These are phyloP conservation scores for Crocodylus rhombifer DNA, from an alignment of 2,797 vertebrate genomes.

Conservation along the genomic window DNA sequence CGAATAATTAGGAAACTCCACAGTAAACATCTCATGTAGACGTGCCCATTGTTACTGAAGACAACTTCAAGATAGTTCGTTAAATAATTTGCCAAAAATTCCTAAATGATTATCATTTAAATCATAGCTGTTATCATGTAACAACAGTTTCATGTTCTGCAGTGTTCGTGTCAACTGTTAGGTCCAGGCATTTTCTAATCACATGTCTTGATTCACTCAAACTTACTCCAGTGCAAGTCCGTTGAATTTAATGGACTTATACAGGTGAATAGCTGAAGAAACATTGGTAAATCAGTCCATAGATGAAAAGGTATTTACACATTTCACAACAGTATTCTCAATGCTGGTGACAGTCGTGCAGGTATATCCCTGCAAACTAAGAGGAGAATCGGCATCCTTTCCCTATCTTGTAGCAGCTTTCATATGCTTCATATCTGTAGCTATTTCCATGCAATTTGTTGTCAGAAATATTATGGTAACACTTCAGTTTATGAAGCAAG, in stretches of 20 bases:
- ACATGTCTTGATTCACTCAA: neutral
- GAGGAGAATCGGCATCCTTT: neutral
- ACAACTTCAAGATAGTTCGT: neutral
- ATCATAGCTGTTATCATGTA: neutral
- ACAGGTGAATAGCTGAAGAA: neutral
- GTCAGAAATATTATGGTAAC: neutral
- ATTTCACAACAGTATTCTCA: neutral
- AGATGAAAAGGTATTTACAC: neutral
- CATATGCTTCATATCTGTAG: neutral
- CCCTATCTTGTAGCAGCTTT: neutral
- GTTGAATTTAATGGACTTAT: neutral
- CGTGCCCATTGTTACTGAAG: neutral
- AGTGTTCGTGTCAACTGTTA: rapidly evolving
- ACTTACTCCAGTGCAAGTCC: neutral
- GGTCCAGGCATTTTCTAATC: rapidly evolving
- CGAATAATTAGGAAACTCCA: too few relatives aligned
- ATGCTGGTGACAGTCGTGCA: neutral
- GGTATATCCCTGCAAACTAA: neutral
- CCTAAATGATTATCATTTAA: neutral
- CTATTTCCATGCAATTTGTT: neutral
- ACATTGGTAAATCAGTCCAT: neutral
- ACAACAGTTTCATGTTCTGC: neutral
- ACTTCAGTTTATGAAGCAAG: neutral
- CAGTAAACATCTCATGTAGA: too few relatives aligned
- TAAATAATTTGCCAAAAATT: neutral